These are phyloP conservation scores for Anastatus disparis DNA, from an alignment of 1,140 invertebrate genomes.

Conservation along the genomic window DNA sequence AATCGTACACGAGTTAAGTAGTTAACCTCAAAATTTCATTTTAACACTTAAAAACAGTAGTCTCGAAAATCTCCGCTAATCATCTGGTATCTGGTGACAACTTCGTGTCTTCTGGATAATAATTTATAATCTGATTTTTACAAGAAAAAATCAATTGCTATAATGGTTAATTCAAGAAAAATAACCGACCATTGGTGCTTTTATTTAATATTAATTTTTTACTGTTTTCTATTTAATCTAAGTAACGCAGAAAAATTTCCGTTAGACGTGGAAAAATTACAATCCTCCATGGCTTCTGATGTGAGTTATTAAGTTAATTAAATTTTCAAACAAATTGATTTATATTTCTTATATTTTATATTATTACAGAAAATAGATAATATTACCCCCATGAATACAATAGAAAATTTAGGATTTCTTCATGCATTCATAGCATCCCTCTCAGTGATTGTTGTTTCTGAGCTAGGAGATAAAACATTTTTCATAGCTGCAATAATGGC, in stretches of 20 bases:
- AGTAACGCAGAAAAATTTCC: slow-evolving; percentile 36
- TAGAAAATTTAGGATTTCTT: slow-evolving; percentile 78
- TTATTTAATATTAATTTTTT: slow-evolving; percentile 21
- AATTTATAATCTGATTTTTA: no score
- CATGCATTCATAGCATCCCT: slow-evolving; percentile 95
- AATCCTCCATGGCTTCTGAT: slow-evolving; percentile 11
- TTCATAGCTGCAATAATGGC: slow-evolving; percentile 99
- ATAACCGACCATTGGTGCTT: slow-evolving; percentile 7
- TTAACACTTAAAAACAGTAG: background rate
- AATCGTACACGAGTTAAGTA: background rate
- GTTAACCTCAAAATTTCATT: background rate
- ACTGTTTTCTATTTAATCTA: slow-evolving; percentile 9
- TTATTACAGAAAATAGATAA: slow-evolving; percentile 45
- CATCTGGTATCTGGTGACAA: background rate
- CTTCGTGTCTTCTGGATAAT: no score
- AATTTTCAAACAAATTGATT: slow-evolving; percentile 6
- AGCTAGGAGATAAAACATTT: slow-evolving; percentile 99
- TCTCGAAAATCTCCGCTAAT: background rate
- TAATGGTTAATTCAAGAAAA: no score
- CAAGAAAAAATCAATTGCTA: no score
- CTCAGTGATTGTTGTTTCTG: slow-evolving; percentile 96
- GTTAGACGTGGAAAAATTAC: slow-evolving; percentile 35
- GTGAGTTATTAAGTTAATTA: slow-evolving; percentile 14
- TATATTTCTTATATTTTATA: background rate
- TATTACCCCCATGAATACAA: slow-evolving; percentile 29